Evolutionary conservation across 1,140 invertebrate genomes (phyloP).

Genomic region (Drosophila sp.): DNA sequence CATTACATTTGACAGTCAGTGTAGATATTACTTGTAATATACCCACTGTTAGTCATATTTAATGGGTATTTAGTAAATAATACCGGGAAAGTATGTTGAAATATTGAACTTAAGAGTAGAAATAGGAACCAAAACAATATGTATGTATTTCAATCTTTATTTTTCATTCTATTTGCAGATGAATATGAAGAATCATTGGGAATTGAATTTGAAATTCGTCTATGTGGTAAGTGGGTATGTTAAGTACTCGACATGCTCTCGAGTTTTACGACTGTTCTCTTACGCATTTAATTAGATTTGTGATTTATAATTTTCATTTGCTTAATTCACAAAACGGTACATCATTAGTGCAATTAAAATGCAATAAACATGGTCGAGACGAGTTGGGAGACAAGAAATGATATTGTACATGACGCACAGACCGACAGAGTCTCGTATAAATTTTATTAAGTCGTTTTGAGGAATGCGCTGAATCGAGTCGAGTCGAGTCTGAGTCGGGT

Average conservation of each 20-base stretch:
- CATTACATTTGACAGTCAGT: no score
- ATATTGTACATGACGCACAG: conserved; percentile 22
- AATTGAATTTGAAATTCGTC: background rate
- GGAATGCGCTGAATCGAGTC: no score
- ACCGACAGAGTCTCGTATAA: conserved; percentile 65
- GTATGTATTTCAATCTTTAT: background rate
- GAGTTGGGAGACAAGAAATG: conserved; percentile 12
- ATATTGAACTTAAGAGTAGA: background rate
- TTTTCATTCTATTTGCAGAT: conserved; percentile 22
- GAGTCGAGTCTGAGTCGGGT: conserved; percentile 49
- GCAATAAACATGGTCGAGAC: conserved; percentile 57
- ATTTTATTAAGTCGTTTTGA: conserved; percentile 75
- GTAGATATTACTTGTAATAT: no score
- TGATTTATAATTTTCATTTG: conserved; percentile 70
- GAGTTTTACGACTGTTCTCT: conserved; percentile 31
- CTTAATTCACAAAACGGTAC: conserved; percentile 63
- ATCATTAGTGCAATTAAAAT: conserved; percentile 75
- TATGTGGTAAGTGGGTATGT: conserved; percentile 38
- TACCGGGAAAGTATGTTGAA: no score
- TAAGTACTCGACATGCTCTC: conserved; percentile 17
- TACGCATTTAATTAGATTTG: conserved; percentile 47
- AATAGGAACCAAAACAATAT: conserved; percentile 15
- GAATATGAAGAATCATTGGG: conserved; percentile 5
- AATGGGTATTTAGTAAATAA: background rate
- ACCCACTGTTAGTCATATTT: background rate